These are phyloP conservation scores for Rafetus swinhoei DNA, from an alignment of 2,113 vertebrate genomes.

Conservation along the genomic window DNA sequence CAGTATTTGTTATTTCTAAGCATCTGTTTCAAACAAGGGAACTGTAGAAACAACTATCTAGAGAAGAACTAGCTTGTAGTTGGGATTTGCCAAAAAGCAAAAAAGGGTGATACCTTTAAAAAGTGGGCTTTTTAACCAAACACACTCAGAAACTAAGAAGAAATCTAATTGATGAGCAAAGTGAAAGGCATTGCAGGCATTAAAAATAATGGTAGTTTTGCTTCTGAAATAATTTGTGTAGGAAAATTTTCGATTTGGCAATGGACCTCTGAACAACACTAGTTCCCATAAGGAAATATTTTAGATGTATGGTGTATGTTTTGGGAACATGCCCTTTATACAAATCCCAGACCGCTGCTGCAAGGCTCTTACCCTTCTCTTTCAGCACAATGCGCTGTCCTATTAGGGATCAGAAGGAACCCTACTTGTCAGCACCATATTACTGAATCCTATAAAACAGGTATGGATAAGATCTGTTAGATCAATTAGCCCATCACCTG, in stretches of 20 bases:
- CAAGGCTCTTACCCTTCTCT: neutral
- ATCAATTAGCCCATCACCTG: neutral
- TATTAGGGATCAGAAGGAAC: neutral
- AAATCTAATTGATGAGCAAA: neutral
- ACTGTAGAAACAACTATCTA: neutral
- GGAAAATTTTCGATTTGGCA: neutral
- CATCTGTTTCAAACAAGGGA: neutral
- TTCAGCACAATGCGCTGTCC: rapidly evolving
- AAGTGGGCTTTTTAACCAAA: neutral
- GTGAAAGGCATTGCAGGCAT: neutral
- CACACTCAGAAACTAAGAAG: neutral
- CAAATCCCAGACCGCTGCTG: rapidly evolving
- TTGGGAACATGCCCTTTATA: neutral
- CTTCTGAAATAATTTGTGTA: neutral
- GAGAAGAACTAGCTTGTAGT: neutral
- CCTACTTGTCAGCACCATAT: neutral
- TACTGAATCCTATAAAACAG: neutral
- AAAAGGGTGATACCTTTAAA: neutral
- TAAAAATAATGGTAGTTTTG: neutral
- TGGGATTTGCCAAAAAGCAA: neutral
- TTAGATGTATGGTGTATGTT: neutral
- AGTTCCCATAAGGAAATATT: too few relatives aligned
- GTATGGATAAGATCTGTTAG: neutral
- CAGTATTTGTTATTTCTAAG: neutral
- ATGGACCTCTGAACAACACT: neutral